These are phyloP conservation scores for Noctua janthe DNA, from an alignment of 2,888 invertebrate genomes.

Conservation along the genomic window DNA sequence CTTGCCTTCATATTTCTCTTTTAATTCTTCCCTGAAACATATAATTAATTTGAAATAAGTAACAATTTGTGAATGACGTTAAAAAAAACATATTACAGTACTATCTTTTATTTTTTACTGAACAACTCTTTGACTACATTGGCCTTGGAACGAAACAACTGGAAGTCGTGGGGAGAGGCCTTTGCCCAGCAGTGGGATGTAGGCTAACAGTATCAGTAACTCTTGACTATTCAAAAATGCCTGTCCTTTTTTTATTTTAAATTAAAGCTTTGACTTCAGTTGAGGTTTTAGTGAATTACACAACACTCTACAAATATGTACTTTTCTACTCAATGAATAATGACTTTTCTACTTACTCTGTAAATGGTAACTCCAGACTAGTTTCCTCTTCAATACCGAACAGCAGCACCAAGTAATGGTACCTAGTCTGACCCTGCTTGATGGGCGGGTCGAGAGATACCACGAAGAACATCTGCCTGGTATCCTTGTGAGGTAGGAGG, in stretches of 20 bases:
- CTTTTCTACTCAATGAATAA: too few relatives aligned
- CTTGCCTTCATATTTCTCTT: constrained; percentile 98
- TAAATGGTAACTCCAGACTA: constrained; percentile 96
- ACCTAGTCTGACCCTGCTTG: constrained; percentile 99
- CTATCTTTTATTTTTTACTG: too few relatives aligned
- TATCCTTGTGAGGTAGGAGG: constrained; percentile 98
- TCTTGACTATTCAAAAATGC: too few relatives aligned
- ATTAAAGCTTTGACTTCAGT: too few relatives aligned
- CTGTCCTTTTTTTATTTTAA: too few relatives aligned
- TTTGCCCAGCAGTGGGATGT: too few relatives aligned
- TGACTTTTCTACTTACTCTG: constrained; percentile 92
- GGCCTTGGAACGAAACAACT: too few relatives aligned
- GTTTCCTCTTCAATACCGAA: constrained; percentile 99
- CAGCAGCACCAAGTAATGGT: constrained; percentile 98
- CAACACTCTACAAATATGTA: too few relatives aligned
- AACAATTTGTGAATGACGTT: neutral
- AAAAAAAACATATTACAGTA: neutral
- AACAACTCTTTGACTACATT: too few relatives aligned
- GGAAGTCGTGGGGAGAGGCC: too few relatives aligned
- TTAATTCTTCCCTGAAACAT: constrained; percentile 94
- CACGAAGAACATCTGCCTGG: constrained; percentile 99
- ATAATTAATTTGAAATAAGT: neutral
- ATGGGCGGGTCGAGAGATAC: constrained; percentile 99
- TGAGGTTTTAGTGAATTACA: too few relatives aligned
- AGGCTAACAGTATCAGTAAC: too few relatives aligned